Evolutionary conservation across 2,113 vertebrate genomes (phyloP).

Genomic region (Suricata suricatta): DNA sequence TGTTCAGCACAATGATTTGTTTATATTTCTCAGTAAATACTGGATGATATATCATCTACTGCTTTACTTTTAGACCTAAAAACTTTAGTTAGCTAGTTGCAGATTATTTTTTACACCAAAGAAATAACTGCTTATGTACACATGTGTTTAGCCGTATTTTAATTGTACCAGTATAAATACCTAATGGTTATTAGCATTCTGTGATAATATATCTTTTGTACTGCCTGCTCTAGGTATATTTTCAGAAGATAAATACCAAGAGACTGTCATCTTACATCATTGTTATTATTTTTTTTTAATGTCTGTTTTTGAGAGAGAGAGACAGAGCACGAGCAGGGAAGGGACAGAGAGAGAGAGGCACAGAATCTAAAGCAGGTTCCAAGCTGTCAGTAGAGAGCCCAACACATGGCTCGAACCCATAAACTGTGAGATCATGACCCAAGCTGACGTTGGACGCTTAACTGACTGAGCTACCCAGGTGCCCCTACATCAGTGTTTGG

Average conservation of each 20-base stretch:
- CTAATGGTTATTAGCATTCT: neutral
- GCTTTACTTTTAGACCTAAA: neutral
- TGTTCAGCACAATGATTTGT: neutral
- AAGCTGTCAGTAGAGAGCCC: too few species aligned
- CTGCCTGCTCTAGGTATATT: neutral
- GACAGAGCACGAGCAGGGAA: too few species aligned
- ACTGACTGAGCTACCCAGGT: too few species aligned
- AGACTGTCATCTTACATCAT: neutral
- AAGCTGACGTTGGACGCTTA: too few species aligned
- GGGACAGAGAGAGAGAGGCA: too few species aligned
- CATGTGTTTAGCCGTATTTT: neutral
- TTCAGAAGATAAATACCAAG: slow-evolving; percentile 14
- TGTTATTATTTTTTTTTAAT: neutral
- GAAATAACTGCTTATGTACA: neutral
- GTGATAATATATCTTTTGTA: neutral
- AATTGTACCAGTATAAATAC: neutral
- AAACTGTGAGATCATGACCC: too few species aligned
- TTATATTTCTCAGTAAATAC: neutral
- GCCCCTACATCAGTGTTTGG: neutral
- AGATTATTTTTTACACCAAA: neutral
- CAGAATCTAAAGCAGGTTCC: too few species aligned
- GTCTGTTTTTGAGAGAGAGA: neutral
- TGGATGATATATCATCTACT: neutral
- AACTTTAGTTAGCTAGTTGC: neutral
- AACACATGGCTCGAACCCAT: too few species aligned